These are phyloP conservation scores for Danionella cerebrum DNA, from an alignment of 2,113 vertebrate genomes.

Conservation along the genomic window DNA sequence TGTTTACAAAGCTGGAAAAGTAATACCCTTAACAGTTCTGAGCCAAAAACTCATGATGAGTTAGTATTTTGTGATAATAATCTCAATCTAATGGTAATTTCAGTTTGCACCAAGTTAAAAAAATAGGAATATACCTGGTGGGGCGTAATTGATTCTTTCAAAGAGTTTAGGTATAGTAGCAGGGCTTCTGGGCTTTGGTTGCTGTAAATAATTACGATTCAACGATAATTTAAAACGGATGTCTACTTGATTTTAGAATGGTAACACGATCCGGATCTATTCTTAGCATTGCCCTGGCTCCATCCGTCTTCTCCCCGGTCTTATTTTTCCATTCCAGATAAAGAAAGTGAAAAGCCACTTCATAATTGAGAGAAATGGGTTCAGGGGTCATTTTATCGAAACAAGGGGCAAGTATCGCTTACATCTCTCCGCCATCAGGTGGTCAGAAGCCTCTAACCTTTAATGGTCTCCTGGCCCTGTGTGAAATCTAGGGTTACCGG, in stretches of 20 bases:
- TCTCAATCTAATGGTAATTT: too few species aligned
- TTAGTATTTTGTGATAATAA: too few species aligned
- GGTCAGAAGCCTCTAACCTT: slow-evolving; percentile 15
- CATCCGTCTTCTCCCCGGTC: slow-evolving; percentile 10
- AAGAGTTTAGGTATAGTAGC: too few species aligned
- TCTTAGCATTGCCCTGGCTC: neutral
- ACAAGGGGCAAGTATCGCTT: neutral
- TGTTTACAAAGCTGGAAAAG: too few species aligned
- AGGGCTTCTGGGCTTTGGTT: too few species aligned
- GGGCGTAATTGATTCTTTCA: too few species aligned
- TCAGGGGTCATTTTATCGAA: neutral
- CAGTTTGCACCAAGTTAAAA: too few species aligned
- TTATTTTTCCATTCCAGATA: slow-evolving; percentile 26
- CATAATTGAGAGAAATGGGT: neutral
- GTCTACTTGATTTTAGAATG: slow-evolving; percentile 23
- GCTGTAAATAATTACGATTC: too few species aligned
- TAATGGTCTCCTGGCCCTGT: neutral
- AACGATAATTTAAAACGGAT: neutral
- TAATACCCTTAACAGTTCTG: too few species aligned
- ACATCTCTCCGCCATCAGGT: neutral
- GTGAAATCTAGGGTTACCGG: neutral
- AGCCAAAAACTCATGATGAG: too few species aligned
- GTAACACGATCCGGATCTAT: slow-evolving; percentile 29
- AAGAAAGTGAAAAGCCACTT: slow-evolving; percentile 33
- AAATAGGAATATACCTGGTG: too few species aligned